Evolutionary conservation across 2,888 invertebrate species (phyloP).

Genomic region (Eilema depressum): DNA sequence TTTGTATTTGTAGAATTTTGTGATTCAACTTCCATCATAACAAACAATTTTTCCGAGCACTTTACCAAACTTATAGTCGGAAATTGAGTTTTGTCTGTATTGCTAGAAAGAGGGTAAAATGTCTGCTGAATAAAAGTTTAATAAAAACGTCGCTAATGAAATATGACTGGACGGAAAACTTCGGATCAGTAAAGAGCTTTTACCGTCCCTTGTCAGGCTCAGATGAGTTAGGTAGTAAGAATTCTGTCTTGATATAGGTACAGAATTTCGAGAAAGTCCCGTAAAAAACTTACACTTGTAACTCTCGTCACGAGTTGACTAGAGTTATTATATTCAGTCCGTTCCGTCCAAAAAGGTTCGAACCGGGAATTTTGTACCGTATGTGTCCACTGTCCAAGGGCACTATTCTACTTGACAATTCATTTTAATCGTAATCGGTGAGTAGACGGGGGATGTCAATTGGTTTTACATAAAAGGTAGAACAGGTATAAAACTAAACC

Average conservation of each 20-base stretch:
- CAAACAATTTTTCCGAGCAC: slow-evolving; percentile 11
- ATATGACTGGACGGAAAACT: not conserved
- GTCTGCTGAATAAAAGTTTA: slow-evolving; percentile 16
- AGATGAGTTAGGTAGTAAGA: not conserved
- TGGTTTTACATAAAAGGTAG: no score
- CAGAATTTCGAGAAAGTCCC: no score
- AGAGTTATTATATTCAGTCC: no score
- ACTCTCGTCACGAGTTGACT: no score
- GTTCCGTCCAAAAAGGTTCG: no score
- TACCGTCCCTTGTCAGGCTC: not conserved
- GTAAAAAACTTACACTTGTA: no score
- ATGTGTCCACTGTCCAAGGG: no score
- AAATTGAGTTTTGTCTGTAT: slow-evolving; percentile 11
- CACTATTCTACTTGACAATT: no score
- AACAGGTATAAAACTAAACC: no score
- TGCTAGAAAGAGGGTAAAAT: not conserved
- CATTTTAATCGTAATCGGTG: no score
- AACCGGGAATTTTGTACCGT: no score
- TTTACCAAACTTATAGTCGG: slow-evolving; percentile 10
- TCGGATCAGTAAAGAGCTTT: not conserved
- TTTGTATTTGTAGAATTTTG: not conserved
- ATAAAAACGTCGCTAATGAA: slow-evolving; percentile 1
- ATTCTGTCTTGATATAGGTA: not conserved
- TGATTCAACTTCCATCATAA: slow-evolving; percentile 6
- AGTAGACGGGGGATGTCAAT: no score